A percentile compares a stretch with the other conserved stretches of the same genome.
Evolutionary conservation across 1,140 invertebrate genomes (phyloP).

Genomic region (Pogonomyrmex californicus): DNA sequence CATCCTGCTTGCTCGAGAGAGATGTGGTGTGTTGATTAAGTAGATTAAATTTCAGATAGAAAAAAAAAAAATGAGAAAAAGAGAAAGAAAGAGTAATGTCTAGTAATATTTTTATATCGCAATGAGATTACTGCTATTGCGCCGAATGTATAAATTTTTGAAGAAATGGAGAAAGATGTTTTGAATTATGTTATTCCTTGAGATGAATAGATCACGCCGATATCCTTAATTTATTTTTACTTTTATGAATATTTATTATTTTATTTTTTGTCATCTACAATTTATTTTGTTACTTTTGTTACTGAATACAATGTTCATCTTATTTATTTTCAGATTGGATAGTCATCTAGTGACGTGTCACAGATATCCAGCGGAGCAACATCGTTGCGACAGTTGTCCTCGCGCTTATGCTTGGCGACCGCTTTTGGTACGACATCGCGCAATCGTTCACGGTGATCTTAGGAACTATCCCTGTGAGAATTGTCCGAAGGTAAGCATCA

Average conservation of each 20-base stretch:
- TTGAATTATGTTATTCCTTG: not conserved
- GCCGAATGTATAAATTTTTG: not conserved
- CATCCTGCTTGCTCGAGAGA: slow-evolving; percentile 23
- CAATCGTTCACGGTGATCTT: slow-evolving; percentile 92
- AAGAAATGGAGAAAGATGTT: not conserved
- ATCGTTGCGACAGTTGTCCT: slow-evolving; percentile 94
- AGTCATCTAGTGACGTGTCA: slow-evolving; percentile 93
- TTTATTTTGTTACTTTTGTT: not conserved
- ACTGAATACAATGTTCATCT: not conserved
- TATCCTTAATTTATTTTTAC: not conserved
- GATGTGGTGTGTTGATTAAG: slow-evolving; percentile 29
- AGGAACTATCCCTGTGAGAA: slow-evolving; percentile 97
- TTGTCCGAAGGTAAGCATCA: slow-evolving; percentile 92
- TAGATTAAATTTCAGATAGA: not conserved
- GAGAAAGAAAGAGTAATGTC: not conserved
- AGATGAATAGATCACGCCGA: not conserved
- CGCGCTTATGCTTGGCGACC: slow-evolving; percentile 94
- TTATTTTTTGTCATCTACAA: not conserved
- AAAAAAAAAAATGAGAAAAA: not conserved
- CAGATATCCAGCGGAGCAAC: slow-evolving; percentile 92
- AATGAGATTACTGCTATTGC: not conserved
- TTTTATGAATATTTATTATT: not conserved
- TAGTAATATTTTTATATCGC: not conserved
- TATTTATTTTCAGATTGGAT: slow-evolving; percentile 91
- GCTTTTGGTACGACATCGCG: slow-evolving; percentile 93